Evolutionary conservation across 1,140 invertebrate species (phyloP).

Genomic region (Lerema accius): DNA sequence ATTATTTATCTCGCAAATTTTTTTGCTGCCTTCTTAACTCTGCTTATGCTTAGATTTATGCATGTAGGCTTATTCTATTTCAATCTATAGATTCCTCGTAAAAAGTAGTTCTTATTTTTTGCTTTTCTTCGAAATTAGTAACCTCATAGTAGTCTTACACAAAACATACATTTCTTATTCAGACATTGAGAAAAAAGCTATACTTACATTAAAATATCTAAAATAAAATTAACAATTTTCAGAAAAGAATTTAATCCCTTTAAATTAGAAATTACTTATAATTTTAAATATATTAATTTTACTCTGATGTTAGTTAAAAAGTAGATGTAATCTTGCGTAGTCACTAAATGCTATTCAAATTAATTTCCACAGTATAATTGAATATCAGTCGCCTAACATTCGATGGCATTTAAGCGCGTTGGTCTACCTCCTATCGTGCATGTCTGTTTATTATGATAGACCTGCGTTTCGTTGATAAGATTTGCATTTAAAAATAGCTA

Average conservation of each 20-base stretch:
- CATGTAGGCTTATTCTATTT: neutral
- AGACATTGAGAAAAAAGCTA: neutral
- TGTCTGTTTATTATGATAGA: neutral
- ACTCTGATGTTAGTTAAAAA: neutral
- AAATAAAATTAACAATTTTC: neutral
- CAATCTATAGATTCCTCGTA: slow-evolving; percentile 1
- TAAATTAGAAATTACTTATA: neutral
- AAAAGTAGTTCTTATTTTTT: slow-evolving; percentile 9
- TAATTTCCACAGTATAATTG: too few relatives aligned
- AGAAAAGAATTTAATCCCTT: neutral
- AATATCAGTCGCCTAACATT: too few relatives aligned
- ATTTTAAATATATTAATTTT: slow-evolving; percentile 4
- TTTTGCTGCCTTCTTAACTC: neutral
- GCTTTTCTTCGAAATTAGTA: neutral
- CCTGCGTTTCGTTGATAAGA: neutral
- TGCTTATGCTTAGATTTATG: slow-evolving; percentile 14
- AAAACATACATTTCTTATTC: slow-evolving; percentile 19
- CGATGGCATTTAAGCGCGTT: too few relatives aligned
- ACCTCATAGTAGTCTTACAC: slow-evolving; percentile 5
- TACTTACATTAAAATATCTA: neutral
- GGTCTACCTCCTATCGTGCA: neutral
- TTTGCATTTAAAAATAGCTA: neutral
- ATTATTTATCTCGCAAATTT: neutral
- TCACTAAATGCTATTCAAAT: too few relatives aligned
- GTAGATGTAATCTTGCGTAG: too few relatives aligned